phyloP scores from a whole-genome alignment of 2,797 vertebrate genomes.

The Lacerta agilis region DNA sequence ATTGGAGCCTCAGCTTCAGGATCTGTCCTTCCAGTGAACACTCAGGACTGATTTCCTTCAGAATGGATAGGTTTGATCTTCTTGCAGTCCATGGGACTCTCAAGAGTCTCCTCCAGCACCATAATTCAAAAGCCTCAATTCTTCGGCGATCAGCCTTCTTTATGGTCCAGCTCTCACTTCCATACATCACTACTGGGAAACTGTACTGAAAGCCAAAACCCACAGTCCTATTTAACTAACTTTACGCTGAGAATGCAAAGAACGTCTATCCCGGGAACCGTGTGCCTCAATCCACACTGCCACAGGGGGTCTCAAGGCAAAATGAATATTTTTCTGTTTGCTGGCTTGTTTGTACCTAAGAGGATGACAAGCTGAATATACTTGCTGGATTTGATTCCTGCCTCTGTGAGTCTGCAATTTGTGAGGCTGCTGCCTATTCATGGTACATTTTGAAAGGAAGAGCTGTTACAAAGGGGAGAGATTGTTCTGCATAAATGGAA shows the following conservation, averaged over 20 bases:
- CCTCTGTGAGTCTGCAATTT: constrained; percentile 39
- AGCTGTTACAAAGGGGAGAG: neutral
- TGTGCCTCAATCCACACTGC: constrained; percentile 36
- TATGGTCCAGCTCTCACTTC: too few relatives aligned
- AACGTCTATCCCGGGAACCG: neutral
- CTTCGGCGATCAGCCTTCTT: too few relatives aligned
- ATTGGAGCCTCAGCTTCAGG: too few relatives aligned
- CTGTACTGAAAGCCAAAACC: constrained; percentile 31
- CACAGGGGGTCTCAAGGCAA: constrained; percentile 40
- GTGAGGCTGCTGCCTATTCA: constrained; percentile 36
- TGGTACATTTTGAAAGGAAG: constrained; percentile 21
- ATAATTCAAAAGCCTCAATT: too few relatives aligned
- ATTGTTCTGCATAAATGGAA: neutral
- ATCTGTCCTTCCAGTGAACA: too few relatives aligned
- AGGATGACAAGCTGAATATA: constrained; percentile 36
- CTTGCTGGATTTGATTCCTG: constrained; percentile 20
- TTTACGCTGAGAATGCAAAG: constrained; percentile 8
- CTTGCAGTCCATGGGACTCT: too few relatives aligned
- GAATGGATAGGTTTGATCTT: too few relatives aligned
- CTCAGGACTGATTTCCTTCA: too few relatives aligned
- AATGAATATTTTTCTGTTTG: constrained; percentile 30
- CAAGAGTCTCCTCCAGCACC: too few relatives aligned
- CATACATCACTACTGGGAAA: too few relatives aligned
- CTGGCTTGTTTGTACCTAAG: neutral
- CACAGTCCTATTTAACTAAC: constrained; percentile 26